Evolutionary conservation across 2,113 vertebrate genomes (phyloP), one percentile per base, ranked within the genome.

Genomic region (Garra rufa): DNA sequence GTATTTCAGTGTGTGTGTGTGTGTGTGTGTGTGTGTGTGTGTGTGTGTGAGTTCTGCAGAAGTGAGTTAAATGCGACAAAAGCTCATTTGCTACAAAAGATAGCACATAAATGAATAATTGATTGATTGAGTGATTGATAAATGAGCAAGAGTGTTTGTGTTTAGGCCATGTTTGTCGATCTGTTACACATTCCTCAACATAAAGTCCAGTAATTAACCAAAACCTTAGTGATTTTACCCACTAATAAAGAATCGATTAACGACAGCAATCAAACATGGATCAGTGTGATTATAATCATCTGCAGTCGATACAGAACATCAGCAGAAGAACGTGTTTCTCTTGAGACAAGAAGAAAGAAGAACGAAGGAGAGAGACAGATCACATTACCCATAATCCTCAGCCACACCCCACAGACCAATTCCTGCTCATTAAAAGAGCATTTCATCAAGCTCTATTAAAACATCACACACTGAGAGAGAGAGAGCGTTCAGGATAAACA

Each of bases 341-440:
- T 19, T 10, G 59, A 26, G 71, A 46, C 24, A 14, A 24, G 11
- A 44, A 24, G n/a, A 71, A 44, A 41, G 30, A 34, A 13, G 14
- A 17, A 6, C 2, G 57, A 0, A 8, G 21, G 46, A 76, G 71
- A 21, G 76, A 78, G 76, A 61, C n/a, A 15, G 76, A 43, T 79
- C 76, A 24, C 38, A 69, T 83, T 83, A 52, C 13, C 75, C 52
- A 63, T 24, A 67, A 79, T 71, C 46, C 80, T 78, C 83, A 67
- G 67, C 61, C 74, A 78, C 85, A 76, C 78, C 75, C 76, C 77
- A 85, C 30, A 65, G 44, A 80, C 79, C 43, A 50, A 41, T 65
- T 79, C 76, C 76, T 44, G 26, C 38, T 65, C 76, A 79, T 79
- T 79, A 79, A 79, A 63, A 79, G 76, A 79, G 76, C 76, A 79